Base-by-base conservation (phyloP, 2,113 vertebrate species). In the Chaetodon trifascialis region DNA sequence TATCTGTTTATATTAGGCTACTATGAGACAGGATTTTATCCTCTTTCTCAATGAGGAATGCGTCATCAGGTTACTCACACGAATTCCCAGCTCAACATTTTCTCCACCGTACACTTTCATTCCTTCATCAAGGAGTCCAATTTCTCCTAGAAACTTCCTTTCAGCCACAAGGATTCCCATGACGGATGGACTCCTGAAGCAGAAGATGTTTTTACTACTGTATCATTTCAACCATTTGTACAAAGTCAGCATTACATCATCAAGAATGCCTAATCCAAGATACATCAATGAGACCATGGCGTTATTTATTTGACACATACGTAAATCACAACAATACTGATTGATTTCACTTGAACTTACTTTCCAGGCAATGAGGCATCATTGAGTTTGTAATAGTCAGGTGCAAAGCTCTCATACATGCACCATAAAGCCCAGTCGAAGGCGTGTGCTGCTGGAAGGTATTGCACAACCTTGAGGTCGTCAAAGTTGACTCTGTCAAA, bases 91-190 rank as follows among this genome's bases (percentile, higher is more conserved):
- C 84, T 99, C 98, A 2, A 99, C 97, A 10, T 99, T 99, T 86
- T 99, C 97, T 66, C 98, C 98, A 60, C 97, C 97, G 0, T 99
- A 99, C 1, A 98, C 94, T 84, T 96, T 96, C 97, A 99, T 99
- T 88, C 97, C 98, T 92, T 95, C 96, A 52, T 99, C 97, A 59
- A 99, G 87, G 9, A 95, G 83, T 79, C 98, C 98, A 21, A 98
- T 98, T 94, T 99, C 97, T 68, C 96, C 96, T 65, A 99, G 96
- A 80, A 96, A 99, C 58, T 93, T 92, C 69, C 97, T 94, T 25
- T 99, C 96, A 79, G 96, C 97, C 65, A 97, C 97, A 55, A 99
- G 94, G 88, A 98, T 98, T 60, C 98, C 98, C 89, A 99, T 99
- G 86, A 99, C 86, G 2, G 97, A 97, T 0, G 97, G 97, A 88